Base-by-base conservation (phyloP, 53 echinoderm and acorn worm genomes). In the Holothuria scabra region DNA sequence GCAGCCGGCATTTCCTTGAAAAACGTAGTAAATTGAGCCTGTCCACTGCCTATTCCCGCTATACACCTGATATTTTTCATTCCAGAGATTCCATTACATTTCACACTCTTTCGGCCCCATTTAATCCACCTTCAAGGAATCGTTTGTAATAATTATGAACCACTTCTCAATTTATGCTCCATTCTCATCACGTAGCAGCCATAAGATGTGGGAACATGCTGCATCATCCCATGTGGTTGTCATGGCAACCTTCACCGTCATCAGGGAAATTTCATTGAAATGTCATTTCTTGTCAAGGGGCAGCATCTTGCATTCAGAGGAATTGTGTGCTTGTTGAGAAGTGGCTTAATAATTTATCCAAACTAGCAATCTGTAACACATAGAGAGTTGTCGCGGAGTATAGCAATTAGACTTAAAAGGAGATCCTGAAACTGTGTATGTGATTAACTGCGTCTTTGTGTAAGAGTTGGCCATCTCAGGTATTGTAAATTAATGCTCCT, bases 101-200 rank as follows among this genome's bases (percentile, higher is more conserved):
- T 72, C 72, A 44, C 72, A 72, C 72, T 48, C 46, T 72, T 23
- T 48, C 26, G 72, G 72, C 72, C 72, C 48, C 72, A 72, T 72
- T 72, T 72, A 72, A 72, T 72, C 72, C 48, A 44, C 72, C 46
- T 44, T 44, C 72, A 46, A 23, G 72, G 72, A 26, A 72, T 72
- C 48, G 72, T 72, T 72, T 72, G 72, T 72, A 72, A 72, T 72
- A 72, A 72, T 72, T 72, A 72, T 72, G 72, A 46, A 72, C n/a
- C 72, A 44, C 72, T 41, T 48, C 26, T 72, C 72, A 72, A 24
- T 72, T 44, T 72, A 72, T 72, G 72, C 72, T 48, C 48, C 35
- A 13, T 69, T 41, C 69, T 32, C 35, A 30, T 34, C 32, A 22
- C 69, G n/a, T 33, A 68, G 32, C 31, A 29, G 31, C 65, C 62